Evolutionary conservation across 2,888 invertebrate genomes (phyloP).

Genomic region (Cephus pulcher): DNA sequence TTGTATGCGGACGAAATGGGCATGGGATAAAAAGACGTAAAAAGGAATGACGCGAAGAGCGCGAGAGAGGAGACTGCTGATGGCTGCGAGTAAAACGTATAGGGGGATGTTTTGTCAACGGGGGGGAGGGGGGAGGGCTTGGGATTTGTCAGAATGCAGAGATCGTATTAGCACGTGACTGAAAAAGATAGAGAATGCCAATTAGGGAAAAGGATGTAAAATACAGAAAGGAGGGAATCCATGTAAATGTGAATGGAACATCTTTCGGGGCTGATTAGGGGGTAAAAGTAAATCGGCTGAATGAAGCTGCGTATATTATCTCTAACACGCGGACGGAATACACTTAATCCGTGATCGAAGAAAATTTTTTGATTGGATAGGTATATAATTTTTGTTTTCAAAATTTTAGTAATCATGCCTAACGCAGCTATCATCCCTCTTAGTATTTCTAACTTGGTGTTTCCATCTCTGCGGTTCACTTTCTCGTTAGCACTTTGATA

Average conservation of each 20-base stretch:
- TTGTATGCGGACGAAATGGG: neutral
- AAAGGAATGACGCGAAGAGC: neutral
- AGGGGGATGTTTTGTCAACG: neutral
- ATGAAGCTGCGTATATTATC: neutral
- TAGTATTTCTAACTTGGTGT: constrained; percentile 1
- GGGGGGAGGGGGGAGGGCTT: neutral
- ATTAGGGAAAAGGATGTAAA: neutral
- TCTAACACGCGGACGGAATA: neutral
- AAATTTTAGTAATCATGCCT: neutral
- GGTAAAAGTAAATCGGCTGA: neutral
- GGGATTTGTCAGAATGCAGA: neutral
- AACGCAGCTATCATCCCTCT: neutral
- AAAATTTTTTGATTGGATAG: neutral
- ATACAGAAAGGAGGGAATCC: neutral
- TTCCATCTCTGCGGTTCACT: constrained; percentile 11
- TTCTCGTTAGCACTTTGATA: constrained; percentile 18
- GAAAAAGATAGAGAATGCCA: neutral
- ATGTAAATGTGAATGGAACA: neutral
- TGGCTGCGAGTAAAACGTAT: neutral
- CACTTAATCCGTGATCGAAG: neutral
- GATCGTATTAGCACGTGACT: neutral
- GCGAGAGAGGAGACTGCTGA: neutral
- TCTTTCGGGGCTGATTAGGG: neutral
- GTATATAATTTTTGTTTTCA: neutral
- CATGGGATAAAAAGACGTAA: neutral